Percentiles rank a stretch among this genome's conserved stretches.
phyloP scores from a whole-genome alignment of 2,888 invertebrate species.

The Linnaemya vulpina region DNA sequence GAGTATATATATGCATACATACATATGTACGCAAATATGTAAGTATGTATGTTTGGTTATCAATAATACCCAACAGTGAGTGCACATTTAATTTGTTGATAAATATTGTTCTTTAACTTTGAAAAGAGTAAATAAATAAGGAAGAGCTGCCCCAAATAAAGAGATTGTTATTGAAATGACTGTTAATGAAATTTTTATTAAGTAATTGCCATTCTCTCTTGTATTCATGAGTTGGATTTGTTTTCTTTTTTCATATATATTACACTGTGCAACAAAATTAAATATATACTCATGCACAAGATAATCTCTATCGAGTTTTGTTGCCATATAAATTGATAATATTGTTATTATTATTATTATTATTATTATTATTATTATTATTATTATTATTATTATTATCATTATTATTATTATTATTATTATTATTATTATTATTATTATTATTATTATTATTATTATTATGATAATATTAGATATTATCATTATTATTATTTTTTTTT shows the following conservation, averaged over 20 bases:
- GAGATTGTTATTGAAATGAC: slow-evolving; percentile 19
- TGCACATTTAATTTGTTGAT: slow-evolving; percentile 43
- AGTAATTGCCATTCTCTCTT: slow-evolving; percentile 14
- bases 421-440: too few species aligned
- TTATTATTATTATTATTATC: too few species aligned
- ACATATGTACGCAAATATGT: not conserved
- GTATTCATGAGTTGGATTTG: not conserved
- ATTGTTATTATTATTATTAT: too few species aligned
- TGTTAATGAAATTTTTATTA: slow-evolving; percentile 39
- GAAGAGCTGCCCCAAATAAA: slow-evolving; percentile 9
- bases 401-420: too few species aligned
- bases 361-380: too few species aligned
- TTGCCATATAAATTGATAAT: too few species aligned
- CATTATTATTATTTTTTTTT: too few species aligned
- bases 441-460: too few species aligned
- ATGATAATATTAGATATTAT: too few species aligned
- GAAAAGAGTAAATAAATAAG: slow-evolving; percentile 20
- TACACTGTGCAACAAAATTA: too few species aligned
- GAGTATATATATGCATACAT: not conserved
- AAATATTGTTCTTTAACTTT: slow-evolving; percentile 35
- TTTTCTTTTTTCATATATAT: not conserved
- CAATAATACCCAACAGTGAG: slow-evolving; percentile 29
- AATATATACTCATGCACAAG: too few species aligned
- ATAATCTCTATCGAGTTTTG: too few species aligned
- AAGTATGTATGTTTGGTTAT: not conserved